Evolutionary conservation across 2,113 vertebrate genomes (phyloP), one percentile per base, ranked within the genome.

Genomic region (Calyptomena viridis): DNA sequence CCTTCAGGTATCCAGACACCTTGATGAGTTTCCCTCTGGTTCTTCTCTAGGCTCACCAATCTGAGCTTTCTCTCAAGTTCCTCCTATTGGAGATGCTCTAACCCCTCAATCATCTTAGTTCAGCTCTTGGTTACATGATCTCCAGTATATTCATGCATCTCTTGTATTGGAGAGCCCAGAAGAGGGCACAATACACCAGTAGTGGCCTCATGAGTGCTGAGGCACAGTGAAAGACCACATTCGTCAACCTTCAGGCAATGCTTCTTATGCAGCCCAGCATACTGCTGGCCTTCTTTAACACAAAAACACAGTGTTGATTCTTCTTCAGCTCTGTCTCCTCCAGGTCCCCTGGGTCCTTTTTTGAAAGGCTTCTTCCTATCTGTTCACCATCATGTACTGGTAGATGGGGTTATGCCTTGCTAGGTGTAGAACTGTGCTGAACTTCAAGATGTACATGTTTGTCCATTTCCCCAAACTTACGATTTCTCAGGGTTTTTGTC

Each of bases 141-240:
- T 88, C 8, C 4, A 12, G 12, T 12, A 31, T 27, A 42, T 58
- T 31, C 17, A 20, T 2, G 4, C n/a, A 13, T 67, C 4, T 31
- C 5, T 14, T 67, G 14, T 17, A 30, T 2, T 42, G 49, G 11
- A 9, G 11, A 78, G 42, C 13, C 14, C n/a, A n/a, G n/a, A 68
- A 71, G 7, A 5, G 5, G 11, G 13, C 0, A 3, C 6, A 30
- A 7, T 12, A 39, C 2, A 6, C 4, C 31, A 49, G 5, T 2
- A 1, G 15, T 55, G 24, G 39, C 24, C 60, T 55, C 40, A 49
- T 5, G 18, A 56, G 11, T 33, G 50, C 9, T 19, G 31, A 74
- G 23, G 11, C 55, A 13, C 2, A 6, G 24, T 25, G 20, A 69
- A 53, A 24, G 14, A 69, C 44, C 23, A 35, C 9, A 3, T 35